These are phyloP conservation scores for Cydia strobilella DNA, from an alignment of 1,140 invertebrate species.

Conservation along the genomic window DNA sequence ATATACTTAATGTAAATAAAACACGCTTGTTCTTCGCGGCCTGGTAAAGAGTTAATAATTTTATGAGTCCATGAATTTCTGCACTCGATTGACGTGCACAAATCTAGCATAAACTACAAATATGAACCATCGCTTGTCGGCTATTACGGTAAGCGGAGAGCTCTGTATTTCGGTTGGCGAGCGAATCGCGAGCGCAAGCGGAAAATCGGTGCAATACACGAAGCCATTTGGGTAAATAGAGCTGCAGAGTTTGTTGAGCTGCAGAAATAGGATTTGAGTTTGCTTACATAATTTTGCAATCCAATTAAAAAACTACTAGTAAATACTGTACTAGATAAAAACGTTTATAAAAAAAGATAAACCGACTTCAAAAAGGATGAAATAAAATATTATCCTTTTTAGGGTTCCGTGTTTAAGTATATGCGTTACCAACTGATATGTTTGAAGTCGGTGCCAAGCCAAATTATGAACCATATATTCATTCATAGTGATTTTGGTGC, in stretches of 20 bases:
- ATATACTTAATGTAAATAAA: too few relatives aligned
- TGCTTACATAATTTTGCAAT: background rate
- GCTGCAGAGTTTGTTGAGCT: background rate
- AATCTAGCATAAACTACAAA: conserved; percentile 6
- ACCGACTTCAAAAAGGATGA: too few relatives aligned
- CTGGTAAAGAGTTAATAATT: background rate
- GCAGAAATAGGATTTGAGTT: background rate
- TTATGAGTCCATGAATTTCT: background rate
- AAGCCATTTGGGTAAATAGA: conserved; percentile 1
- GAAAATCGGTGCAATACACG: conserved; percentile 18
- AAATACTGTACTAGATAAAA: too few relatives aligned
- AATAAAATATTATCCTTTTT: too few relatives aligned
- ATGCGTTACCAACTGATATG: too few relatives aligned
- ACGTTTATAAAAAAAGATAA: too few relatives aligned
- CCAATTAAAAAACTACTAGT: too few relatives aligned
- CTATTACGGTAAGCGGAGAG: conserved; percentile 3
- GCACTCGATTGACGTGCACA: background rate
- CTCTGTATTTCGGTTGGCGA: conserved; percentile 1
- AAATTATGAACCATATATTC: too few relatives aligned
- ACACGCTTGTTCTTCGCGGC: too few relatives aligned
- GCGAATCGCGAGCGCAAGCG: conserved; percentile 3
- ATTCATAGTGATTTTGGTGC: too few relatives aligned
- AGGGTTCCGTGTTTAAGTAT: too few relatives aligned
- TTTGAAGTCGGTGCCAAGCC: too few relatives aligned
- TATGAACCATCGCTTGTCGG: conserved; percentile 2